A percentile compares a stretch with the other conserved stretches of the same genome.
Conservation (phyloP, 2,888 invertebrate species). For the Diarsia mendica region DNA sequence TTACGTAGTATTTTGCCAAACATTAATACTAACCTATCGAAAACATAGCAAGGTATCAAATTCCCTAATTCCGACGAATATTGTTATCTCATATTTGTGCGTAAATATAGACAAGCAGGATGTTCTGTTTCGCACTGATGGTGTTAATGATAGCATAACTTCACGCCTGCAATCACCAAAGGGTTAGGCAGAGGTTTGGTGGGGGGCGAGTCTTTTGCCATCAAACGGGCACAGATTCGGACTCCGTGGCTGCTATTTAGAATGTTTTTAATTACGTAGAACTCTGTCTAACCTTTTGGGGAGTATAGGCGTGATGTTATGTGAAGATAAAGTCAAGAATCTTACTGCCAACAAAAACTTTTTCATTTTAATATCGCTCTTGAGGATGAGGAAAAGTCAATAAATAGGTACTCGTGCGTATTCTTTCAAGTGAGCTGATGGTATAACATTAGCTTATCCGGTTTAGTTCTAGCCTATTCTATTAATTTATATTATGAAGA, state of each 20-base stretch:
- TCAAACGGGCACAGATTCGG: too few species aligned
- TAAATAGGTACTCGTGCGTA: not conserved
- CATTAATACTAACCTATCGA: not conserved
- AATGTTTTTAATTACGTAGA: too few species aligned
- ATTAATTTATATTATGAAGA: not conserved
- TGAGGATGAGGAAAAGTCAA: constrained; percentile 16
- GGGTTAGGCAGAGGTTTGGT: too few species aligned
- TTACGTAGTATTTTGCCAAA: constrained; percentile 4
- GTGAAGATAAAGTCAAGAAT: not conserved
- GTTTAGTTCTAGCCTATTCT: not conserved
- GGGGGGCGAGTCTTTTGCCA: too few species aligned
- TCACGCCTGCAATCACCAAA: too few species aligned
- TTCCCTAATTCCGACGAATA: constrained; percentile 7
- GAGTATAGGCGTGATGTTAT: too few species aligned
- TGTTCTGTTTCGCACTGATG: constrained; percentile 9
- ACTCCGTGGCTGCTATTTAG: too few species aligned
- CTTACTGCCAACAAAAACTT: not conserved
- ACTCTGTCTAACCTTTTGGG: too few species aligned
- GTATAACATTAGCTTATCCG: not conserved
- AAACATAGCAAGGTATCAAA: constrained; percentile 1
- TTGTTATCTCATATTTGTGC: constrained; percentile 13
- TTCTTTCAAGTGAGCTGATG: not conserved
- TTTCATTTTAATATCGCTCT: constrained; percentile 1
- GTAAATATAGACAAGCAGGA: not conserved
- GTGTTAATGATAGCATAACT: not conserved